phyloP scores from a whole-genome alignment of 2,888 invertebrate genomes.

The Argyra leucocephala region DNA sequence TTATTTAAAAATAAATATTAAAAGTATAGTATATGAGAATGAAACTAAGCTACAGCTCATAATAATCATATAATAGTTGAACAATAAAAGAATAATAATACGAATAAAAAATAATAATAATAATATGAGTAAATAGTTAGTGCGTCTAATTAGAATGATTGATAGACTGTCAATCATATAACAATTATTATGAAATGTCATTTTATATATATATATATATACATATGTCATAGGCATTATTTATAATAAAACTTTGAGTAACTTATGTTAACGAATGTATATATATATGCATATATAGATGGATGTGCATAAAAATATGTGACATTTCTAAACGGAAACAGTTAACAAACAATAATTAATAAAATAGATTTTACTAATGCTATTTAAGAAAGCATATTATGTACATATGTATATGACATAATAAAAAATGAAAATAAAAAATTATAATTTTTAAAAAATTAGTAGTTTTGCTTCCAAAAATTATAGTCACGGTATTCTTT shows the following conservation, averaged over 20 bases:
- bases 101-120: neutral
- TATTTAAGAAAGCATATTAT: neutral
- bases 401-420: no score
- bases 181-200: slow-evolving; percentile 15
- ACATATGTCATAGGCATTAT: neutral
- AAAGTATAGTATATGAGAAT: neutral
- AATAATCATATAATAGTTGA: neutral
- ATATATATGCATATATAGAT: neutral
- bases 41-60: neutral
- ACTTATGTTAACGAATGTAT: no score
- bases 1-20: neutral
- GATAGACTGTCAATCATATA: slow-evolving; percentile 16
- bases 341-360: slow-evolving; percentile 1
- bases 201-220: neutral
- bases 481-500: no score
- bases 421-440: neutral
- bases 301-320: neutral
- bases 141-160: slow-evolving; percentile 15
- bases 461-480: neutral
- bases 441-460: neutral
- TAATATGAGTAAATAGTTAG: neutral
- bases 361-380: neutral
- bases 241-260: no score
- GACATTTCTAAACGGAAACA: slow-evolving; percentile 1
- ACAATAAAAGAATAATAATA: no score